Percentiles rank a stretch among this genome's conserved stretches.
phyloP scores from a whole-genome alignment of 2,888 invertebrate species.

The Hydriomena furcata region DNA sequence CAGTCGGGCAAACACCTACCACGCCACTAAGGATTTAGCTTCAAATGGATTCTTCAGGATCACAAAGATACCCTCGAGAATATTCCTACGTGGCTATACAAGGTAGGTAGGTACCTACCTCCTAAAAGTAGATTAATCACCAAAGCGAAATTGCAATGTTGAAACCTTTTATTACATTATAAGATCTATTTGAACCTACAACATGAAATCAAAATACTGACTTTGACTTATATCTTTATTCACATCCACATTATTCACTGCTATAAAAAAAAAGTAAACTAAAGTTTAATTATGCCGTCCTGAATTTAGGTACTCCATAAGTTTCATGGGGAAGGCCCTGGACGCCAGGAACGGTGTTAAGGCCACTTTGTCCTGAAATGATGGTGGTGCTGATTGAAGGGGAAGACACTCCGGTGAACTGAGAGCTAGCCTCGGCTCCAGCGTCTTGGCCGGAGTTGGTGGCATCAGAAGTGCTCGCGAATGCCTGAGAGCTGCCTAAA shows the following conservation, averaged over 20 bases:
- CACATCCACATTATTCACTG: conserved; percentile 6
- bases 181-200: too few species aligned
- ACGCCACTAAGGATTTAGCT: too few species aligned
- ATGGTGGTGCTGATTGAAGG: conserved; percentile 36
- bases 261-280: conserved; percentile 10
- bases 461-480: conserved; percentile 2
- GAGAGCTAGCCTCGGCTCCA: conserved; percentile 16
- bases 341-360: conserved; percentile 60
- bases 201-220: too few species aligned
- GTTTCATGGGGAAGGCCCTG: conserved; percentile 73
- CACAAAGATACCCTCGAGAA: too few species aligned
- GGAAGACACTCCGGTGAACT: conserved; percentile 31
- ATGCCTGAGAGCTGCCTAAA: conserved; percentile 8
- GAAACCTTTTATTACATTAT: too few species aligned
- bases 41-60: too few species aligned
- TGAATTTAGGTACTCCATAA: conserved; percentile 71
- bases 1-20: too few species aligned
- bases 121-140: too few species aligned
- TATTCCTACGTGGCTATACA: too few species aligned
- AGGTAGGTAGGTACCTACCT: too few species aligned
- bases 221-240: conserved; percentile 30
- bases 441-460: conserved; percentile 4
- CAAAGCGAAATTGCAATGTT: too few species aligned
- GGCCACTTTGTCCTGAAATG: conserved; percentile 42
- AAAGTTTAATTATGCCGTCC: conserved; percentile 35